Percentiles rank a stretch among this genome's conserved stretches.
These are phyloP conservation scores for Elymnias hypermnestra DNA, from an alignment of 1,140 invertebrate genomes.

Conservation along the genomic window DNA sequence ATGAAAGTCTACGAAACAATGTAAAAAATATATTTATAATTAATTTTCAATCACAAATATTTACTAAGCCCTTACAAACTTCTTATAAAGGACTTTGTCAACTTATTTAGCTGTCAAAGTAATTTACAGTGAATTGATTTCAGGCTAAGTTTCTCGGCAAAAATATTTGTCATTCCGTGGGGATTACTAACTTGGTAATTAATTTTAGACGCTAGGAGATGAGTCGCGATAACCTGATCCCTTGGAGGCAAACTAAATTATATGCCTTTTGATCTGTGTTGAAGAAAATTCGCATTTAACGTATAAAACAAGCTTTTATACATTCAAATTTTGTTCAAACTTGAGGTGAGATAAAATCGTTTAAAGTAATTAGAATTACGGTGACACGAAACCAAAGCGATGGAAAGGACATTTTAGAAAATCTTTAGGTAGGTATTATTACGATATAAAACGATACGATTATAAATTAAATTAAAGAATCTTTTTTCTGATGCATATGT, in stretches of 20 bases:
- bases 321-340: slow-evolving; percentile 1
- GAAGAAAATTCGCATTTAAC: slow-evolving; percentile 29
- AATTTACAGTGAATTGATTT: slow-evolving; percentile 10
- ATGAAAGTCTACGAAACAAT: too few species aligned
- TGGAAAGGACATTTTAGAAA: too few species aligned
- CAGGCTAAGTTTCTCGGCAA: slow-evolving; percentile 4
- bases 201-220: slow-evolving; percentile 33
- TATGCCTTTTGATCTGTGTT: slow-evolving; percentile 32
- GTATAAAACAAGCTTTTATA: slow-evolving; percentile 18
- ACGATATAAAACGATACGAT: too few species aligned
- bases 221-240: slow-evolving; percentile 24
- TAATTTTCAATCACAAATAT: too few species aligned
- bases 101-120: slow-evolving; percentile 9
- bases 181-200: slow-evolving; percentile 24
- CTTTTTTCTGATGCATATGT: too few species aligned
- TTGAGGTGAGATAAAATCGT: neutral
- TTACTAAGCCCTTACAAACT: too few species aligned
- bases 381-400: too few species aligned
- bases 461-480: too few species aligned
- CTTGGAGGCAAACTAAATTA: slow-evolving; percentile 36
- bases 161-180: slow-evolving; percentile 9
- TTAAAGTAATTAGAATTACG: slow-evolving; percentile 1
- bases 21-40: too few species aligned
- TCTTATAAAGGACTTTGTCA: too few species aligned
- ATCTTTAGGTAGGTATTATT: too few species aligned